A percentile compares a stretch with the other conserved stretches of the same genome.
These are phyloP conservation scores for Machimus atricapillus DNA, from an alignment of 2,888 invertebrate species.

Conservation along the genomic window DNA sequence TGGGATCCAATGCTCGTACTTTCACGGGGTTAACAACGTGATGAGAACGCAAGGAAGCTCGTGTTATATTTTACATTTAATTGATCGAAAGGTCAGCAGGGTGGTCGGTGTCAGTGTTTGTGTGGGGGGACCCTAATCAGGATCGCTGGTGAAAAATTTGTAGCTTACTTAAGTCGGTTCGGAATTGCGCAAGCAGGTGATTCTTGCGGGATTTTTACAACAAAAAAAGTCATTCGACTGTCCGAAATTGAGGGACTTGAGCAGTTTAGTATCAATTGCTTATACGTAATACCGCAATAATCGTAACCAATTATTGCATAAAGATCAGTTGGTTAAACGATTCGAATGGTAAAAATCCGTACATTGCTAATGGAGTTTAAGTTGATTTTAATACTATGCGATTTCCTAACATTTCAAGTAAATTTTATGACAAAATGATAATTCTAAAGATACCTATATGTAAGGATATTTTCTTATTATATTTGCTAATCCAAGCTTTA, in stretches of 20 bases:
- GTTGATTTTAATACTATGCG: neutral
- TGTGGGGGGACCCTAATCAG: neutral
- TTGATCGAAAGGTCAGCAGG: conserved; percentile 42
- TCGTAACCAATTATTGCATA: neutral
- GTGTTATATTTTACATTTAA: conserved; percentile 44
- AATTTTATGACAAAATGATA: neutral
- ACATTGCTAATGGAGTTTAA: neutral
- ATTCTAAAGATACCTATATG: neutral
- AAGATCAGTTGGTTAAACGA: neutral
- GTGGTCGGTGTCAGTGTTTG: neutral
- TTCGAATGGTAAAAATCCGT: neutral
- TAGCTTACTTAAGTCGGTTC: conserved; percentile 24
- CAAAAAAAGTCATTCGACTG: neutral
- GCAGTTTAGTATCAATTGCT: neutral
- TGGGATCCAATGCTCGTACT: neutral
- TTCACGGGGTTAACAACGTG: conserved; percentile 26
- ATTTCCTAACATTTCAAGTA: no score
- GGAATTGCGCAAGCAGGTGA: conserved; percentile 42
- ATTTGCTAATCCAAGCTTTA: no score
- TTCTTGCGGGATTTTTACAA: conserved; percentile 21
- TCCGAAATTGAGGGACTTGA: neutral
- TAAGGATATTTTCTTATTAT: no score
- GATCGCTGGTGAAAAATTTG: conserved; percentile 38
- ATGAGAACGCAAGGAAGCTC: conserved; percentile 33
- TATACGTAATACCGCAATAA: neutral